Evolutionary conservation across 2,113 vertebrate species (phyloP).

Genomic region (Daubentonia madagascariensis): DNA sequence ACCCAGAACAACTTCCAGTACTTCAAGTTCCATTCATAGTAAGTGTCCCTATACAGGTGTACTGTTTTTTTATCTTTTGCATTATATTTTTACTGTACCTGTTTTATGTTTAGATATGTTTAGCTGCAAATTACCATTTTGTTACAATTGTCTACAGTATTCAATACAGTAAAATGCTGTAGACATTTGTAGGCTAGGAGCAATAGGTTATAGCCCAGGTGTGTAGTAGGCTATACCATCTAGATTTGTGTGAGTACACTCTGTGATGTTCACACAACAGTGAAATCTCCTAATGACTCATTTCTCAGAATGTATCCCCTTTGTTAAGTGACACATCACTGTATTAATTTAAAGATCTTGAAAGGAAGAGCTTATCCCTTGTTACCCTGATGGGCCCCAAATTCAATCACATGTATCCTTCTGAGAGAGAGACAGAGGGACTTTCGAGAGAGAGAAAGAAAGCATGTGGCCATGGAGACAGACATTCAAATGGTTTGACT

Average conservation of each 20-base stretch:
- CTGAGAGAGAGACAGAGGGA: not conserved
- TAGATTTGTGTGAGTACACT: no score
- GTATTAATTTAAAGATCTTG: not conserved
- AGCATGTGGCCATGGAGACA: not conserved
- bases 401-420: not conserved
- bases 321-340: no score
- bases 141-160: not conserved
- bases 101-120: not conserved
- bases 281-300: no score
- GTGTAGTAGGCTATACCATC: no score
- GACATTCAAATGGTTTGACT: not conserved
- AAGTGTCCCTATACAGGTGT: not conserved
- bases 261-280: no score
- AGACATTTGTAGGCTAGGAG: accelerated
- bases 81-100: not conserved
- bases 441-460: not conserved
- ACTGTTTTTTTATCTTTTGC: not conserved
- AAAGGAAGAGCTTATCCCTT: not conserved
- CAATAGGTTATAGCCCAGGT: no score
- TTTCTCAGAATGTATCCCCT: no score
- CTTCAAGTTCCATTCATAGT: not conserved
- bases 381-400: not conserved
- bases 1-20: not conserved
- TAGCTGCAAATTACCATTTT: not conserved
- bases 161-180: not conserved